These are phyloP conservation scores for Musca domestica DNA, from an alignment of 1,140 invertebrate genomes.

Conservation along the genomic window DNA sequence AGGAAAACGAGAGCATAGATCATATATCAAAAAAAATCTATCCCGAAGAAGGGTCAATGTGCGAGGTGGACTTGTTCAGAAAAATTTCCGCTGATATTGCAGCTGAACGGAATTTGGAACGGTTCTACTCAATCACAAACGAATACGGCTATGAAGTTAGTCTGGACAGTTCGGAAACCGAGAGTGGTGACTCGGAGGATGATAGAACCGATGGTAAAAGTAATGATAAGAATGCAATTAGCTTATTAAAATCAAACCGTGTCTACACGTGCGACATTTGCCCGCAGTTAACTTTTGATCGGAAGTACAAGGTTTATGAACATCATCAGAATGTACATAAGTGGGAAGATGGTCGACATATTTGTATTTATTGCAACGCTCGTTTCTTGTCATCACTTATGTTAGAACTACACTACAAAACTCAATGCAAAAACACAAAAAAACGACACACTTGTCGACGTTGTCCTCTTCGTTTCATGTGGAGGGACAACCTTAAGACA, in stretches of 20 bases:
- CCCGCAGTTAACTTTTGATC: slow-evolving; percentile 46
- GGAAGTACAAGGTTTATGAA: slow-evolving; percentile 41
- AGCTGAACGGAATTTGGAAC: slow-evolving; percentile 31
- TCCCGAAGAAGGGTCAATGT: slow-evolving; percentile 32
- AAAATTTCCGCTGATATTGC: slow-evolving; percentile 37
- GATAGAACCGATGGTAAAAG: neutral
- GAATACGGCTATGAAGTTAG: slow-evolving; percentile 41
- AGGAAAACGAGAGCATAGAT: slow-evolving; percentile 2
- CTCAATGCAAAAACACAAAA: slow-evolving; percentile 37
- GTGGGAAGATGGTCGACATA: slow-evolving; percentile 30
- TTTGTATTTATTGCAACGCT: slow-evolving; percentile 37
- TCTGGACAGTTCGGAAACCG: slow-evolving; percentile 47
- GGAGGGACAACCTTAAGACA: slow-evolving; percentile 44
- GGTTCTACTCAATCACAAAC: slow-evolving; percentile 46
- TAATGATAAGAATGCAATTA: neutral
- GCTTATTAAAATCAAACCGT: neutral
- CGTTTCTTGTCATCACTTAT: slow-evolving; percentile 38
- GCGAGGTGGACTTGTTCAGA: slow-evolving; percentile 27
- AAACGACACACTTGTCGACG: slow-evolving; percentile 43
- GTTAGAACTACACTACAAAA: slow-evolving; percentile 38
- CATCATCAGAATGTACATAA: slow-evolving; percentile 40
- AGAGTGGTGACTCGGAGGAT: slow-evolving; percentile 34
- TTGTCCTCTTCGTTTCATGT: slow-evolving; percentile 44
- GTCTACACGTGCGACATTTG: slow-evolving; percentile 54
- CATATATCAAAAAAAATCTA: slow-evolving; percentile 32